Evolutionary conservation across 2,888 invertebrate species (phyloP).

Genomic region (Mycalesis mineus): DNA sequence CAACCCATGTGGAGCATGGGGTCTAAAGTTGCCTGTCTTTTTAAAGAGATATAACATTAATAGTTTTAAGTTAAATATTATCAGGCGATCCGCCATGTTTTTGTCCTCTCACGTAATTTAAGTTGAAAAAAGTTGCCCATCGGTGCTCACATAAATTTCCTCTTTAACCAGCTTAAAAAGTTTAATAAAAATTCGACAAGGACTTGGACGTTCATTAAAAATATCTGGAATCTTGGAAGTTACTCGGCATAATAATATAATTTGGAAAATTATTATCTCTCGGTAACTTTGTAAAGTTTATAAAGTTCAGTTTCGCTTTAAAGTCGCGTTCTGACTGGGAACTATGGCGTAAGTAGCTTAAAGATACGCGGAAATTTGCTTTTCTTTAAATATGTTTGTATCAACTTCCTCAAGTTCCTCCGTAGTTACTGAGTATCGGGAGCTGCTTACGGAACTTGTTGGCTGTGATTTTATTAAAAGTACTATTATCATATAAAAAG

Average conservation of each 20-base stretch:
- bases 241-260: slow-evolving; percentile 45
- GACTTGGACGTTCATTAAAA: slow-evolving; percentile 45
- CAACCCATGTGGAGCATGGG: too few relatives aligned
- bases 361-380: slow-evolving; percentile 10
- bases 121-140: background rate
- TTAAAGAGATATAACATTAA: too few relatives aligned
- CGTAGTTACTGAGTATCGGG: background rate
- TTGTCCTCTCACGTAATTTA: background rate
- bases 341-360: slow-evolving; percentile 11
- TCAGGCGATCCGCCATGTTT: background rate
- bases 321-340: slow-evolving; percentile 8
- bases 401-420: background rate
- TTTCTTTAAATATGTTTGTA: slow-evolving; percentile 11
- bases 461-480: background rate
- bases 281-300: slow-evolving; percentile 19
- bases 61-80: background rate
- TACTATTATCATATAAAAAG: background rate
- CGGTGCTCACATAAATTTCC: slow-evolving; percentile 22
- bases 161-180: slow-evolving; percentile 20
- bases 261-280: slow-evolving; percentile 48
- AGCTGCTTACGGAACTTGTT: background rate
- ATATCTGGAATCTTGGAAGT: slow-evolving; percentile 42
- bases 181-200: slow-evolving; percentile 37
- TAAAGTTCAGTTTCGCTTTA: slow-evolving; percentile 18
- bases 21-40: too few relatives aligned